Percentiles rank a stretch among this genome's conserved stretches.
Evolutionary conservation across 2,797 vertebrate genomes (phyloP).

Genomic region (Anniella stebbinsi): DNA sequence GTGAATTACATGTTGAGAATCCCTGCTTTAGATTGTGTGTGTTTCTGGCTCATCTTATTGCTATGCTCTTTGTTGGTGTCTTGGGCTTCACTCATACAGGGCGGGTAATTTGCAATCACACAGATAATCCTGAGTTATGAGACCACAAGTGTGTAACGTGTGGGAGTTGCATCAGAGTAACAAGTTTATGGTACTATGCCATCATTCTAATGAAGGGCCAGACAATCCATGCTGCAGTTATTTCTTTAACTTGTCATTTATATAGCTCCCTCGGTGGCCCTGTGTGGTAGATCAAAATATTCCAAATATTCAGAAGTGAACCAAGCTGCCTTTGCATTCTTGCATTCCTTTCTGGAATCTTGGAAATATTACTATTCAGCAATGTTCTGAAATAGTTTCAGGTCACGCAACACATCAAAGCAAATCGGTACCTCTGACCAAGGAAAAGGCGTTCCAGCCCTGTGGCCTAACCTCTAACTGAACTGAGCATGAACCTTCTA

Average conservation of each 20-base stretch:
- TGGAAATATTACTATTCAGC: conserved; percentile 22
- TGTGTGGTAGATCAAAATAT: conserved; percentile 25
- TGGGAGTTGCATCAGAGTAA: neutral
- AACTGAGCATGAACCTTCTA: conserved; percentile 39
- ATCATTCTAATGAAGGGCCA: neutral
- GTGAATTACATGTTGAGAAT: neutral
- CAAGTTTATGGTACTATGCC: neutral
- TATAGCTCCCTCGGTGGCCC: neutral
- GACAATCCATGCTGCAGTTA: neutral
- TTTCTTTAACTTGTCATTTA: neutral
- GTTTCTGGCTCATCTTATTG: too few species aligned
- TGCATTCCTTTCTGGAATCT: neutral
- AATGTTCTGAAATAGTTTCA: conserved; percentile 25
- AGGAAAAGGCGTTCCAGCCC: conserved; percentile 7
- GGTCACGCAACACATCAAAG: neutral
- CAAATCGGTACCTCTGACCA: conserved; percentile 14
- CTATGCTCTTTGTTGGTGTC: neutral
- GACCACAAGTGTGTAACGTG: neutral
- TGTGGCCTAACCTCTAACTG: conserved; percentile 29
- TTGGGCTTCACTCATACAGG: neutral
- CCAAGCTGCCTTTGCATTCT: conserved; percentile 26
- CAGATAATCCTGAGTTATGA: neutral
- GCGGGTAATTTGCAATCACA: neutral
- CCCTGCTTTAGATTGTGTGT: neutral
- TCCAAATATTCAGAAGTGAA: conserved; percentile 26